Evolutionary conservation across 2,113 vertebrate genomes (phyloP), one percentile per base, ranked within the genome.

Genomic region (Pseudorectes ferrugineus): DNA sequence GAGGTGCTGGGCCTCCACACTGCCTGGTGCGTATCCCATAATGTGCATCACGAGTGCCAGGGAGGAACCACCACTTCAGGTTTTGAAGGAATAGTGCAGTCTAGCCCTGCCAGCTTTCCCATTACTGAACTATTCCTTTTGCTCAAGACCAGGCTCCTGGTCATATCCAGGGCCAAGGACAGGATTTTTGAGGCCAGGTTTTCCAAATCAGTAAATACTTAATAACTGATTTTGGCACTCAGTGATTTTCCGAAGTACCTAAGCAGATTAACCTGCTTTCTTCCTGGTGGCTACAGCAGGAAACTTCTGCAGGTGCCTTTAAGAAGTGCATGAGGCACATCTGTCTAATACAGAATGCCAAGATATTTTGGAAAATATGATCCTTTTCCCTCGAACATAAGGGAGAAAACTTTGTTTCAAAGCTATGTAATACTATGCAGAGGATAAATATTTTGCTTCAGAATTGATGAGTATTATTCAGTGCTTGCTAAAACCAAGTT

Each of bases 31-130:
- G 21, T 29, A 4, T 77, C 26, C 22, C 68, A 8, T 4, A 4
- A 8, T 14, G 42, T 28, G 20, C 5, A 11, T 48, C 33, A 22
- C 0, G 0, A 35, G 19, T 55, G 36, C 54, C 36, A 2, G 4
- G 70, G 16, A 74, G 43, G 51, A 90, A 1, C 17, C 19, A 26
- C 25, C 23, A 6, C 25, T 45, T 29, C 21, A 23, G 36, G 21
- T 43, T 65, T 48, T 22, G 68, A 57, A 73, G 36, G 28, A 72
- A 17, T 2, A 62, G 9, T 23, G 17, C 63, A 40, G 29, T 11
- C 10, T 49, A 61, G 10, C 12, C 42, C 29, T 4, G 15, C 15
- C 10, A 40, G 40, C 19, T 63, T 88, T 76, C 24, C 76, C 6
- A 20, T 38, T 51, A 15, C 38, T 45, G 14, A 51, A 4, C 33